phyloP scores from a whole-genome alignment of 2,888 invertebrate species.

The Nemotelus pantherinus region DNA sequence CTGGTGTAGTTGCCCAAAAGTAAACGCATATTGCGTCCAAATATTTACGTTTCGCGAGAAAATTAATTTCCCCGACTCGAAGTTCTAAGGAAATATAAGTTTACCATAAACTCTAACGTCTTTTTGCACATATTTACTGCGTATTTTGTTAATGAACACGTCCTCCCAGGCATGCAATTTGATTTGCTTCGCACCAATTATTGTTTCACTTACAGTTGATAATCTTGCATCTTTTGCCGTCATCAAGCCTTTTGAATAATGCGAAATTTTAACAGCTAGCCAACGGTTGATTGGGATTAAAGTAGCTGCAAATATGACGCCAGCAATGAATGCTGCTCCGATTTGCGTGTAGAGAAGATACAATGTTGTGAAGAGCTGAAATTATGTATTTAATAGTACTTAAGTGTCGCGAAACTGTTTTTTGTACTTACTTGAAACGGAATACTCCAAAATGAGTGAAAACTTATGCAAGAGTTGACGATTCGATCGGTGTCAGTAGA shows the following conservation, averaged over 20 bases:
- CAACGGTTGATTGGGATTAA: slow-evolving; percentile 93
- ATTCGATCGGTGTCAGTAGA: slow-evolving; percentile 96
- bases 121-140: slow-evolving; percentile 67
- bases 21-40: slow-evolving; percentile 97
- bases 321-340: slow-evolving; percentile 90
- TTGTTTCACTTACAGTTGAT: slow-evolving; percentile 84
- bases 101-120: neutral
- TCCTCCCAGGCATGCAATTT: slow-evolving; percentile 96
- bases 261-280: slow-evolving; percentile 88
- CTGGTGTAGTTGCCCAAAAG: slow-evolving; percentile 98
- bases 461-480: slow-evolving; percentile 94
- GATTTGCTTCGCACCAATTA: slow-evolving; percentile 87
- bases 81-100: slow-evolving; percentile 65
- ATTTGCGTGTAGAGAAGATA: slow-evolving; percentile 88
- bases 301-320: slow-evolving; percentile 84
- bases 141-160: slow-evolving; percentile 78
- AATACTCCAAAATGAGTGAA: slow-evolving; percentile 97
- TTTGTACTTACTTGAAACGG: slow-evolving; percentile 78
- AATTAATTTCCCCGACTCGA: slow-evolving; percentile 77
- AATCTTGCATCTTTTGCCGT: slow-evolving; percentile 89
- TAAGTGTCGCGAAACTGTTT: neutral
- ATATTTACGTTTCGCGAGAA: slow-evolving; percentile 88
- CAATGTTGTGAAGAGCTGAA: slow-evolving; percentile 80
- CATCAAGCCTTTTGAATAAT: slow-evolving; percentile 89
- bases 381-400: slow-evolving; percentile 52